phyloP scores from a whole-genome alignment of 1,140 invertebrate genomes.

The Drosophila repleta region DNA sequence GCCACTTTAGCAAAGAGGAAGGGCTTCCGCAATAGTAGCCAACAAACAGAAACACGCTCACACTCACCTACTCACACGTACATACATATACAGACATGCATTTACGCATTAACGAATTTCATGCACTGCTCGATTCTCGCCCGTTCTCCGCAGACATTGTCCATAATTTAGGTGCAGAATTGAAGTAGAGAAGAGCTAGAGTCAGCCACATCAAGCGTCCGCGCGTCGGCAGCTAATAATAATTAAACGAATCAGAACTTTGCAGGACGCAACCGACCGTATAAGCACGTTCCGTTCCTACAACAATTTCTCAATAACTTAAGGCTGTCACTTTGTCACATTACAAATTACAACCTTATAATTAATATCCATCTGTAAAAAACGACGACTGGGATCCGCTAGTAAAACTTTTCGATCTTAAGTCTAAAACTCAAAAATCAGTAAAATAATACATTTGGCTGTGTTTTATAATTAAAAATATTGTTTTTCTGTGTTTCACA shows the following conservation, averaged over 20 bases:
- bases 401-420: too few species aligned
- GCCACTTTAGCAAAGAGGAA: neutral
- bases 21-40: slow-evolving; percentile 7
- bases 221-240: neutral
- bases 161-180: slow-evolving; percentile 49
- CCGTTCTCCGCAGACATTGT: slow-evolving; percentile 28
- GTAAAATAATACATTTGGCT: too few species aligned
- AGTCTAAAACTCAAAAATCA: too few species aligned
- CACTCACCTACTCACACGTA: neutral
- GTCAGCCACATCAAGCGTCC: slow-evolving; percentile 28
- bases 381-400: too few species aligned
- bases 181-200: slow-evolving; percentile 30
- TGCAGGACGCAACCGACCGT: neutral
- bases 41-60: neutral
- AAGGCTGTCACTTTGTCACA: too few species aligned
- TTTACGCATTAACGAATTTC: slow-evolving; percentile 42
- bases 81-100: slow-evolving; percentile 1
- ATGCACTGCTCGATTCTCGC: slow-evolving; percentile 26
- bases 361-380: too few species aligned
- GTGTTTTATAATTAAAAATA: too few species aligned
- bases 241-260: neutral
- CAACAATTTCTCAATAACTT: too few species aligned
- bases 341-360: too few species aligned
- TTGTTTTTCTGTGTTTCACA: too few species aligned
- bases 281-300: too few species aligned